Evolutionary conservation across 2,113 vertebrate species (phyloP).

Genomic region (Coracopsis vasa): DNA sequence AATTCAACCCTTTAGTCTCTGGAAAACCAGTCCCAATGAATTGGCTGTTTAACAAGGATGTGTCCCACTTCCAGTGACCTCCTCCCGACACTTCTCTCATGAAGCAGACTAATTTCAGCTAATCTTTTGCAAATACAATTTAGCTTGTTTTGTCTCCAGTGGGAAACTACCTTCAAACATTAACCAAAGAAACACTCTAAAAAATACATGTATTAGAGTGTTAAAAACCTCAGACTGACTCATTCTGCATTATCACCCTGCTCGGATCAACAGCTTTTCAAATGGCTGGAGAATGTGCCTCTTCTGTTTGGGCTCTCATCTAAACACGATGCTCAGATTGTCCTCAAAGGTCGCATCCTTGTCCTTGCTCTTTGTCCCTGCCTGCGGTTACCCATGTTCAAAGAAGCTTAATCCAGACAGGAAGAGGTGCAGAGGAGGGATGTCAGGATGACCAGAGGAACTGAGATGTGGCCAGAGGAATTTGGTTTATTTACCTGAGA

Average conservation of each 20-base stretch:
- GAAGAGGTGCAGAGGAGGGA: background rate
- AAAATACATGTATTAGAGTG: background rate
- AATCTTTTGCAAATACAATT: background rate
- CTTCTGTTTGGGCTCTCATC: background rate
- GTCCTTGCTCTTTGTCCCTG: background rate
- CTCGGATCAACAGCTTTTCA: background rate
- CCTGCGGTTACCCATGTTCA: background rate
- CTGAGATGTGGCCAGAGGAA: background rate
- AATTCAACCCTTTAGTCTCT: background rate
- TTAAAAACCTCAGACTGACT: background rate
- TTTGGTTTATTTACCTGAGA: background rate
- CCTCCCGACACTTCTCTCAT: background rate
- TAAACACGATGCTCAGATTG: background rate
- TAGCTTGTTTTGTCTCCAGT: background rate
- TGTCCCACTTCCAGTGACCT: background rate
- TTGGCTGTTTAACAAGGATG: background rate
- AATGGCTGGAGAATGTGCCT: background rate
- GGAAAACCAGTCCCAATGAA: background rate
- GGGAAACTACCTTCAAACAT: conserved; percentile 5
- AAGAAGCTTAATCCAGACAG: background rate
- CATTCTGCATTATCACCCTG: background rate
- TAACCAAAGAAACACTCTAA: background rate
- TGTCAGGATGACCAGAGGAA: background rate
- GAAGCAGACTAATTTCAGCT: background rate
- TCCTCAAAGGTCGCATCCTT: background rate